Conservation (phyloP, 2,888 invertebrate species). For the Cybosia mesomella region DNA sequence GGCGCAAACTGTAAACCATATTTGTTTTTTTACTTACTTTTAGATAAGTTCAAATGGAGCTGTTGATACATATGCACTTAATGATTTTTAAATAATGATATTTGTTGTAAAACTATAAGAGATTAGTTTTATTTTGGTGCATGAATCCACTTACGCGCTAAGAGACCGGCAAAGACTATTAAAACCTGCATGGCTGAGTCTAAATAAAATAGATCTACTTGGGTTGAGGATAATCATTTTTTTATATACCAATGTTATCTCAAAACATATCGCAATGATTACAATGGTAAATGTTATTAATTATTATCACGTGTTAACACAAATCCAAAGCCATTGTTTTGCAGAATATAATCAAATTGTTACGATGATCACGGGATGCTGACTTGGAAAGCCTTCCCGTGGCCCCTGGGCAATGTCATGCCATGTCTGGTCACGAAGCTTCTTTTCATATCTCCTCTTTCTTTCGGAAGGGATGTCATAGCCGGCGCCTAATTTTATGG, state of each 20-base stretch:
- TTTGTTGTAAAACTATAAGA: too few species aligned
- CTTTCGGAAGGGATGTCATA: background rate
- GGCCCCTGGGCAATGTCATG: too few species aligned
- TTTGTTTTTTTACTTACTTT: background rate
- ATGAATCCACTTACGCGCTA: constrained; percentile 8
- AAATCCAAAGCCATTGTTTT: background rate
- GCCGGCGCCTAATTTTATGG: background rate
- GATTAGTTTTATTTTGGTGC: background rate
- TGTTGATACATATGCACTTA: too few species aligned
- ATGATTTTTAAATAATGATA: background rate
- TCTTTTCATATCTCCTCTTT: too few species aligned
- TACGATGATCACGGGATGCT: background rate
- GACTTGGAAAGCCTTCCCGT: background rate
- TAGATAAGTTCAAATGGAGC: background rate
- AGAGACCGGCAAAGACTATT: background rate
- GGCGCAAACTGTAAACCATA: constrained; percentile 21
- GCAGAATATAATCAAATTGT: background rate
- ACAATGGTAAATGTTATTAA: constrained; percentile 4
- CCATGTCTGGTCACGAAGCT: too few species aligned
- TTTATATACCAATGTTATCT: constrained; percentile 9
- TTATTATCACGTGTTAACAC: background rate
- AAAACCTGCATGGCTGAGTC: background rate
- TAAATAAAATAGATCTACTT: background rate
- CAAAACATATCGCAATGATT: background rate
- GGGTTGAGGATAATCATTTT: background rate